A percentile compares a stretch with the other conserved stretches of the same genome.
phyloP scores from a whole-genome alignment of 2,797 vertebrate species.

The Gobio occitaniae region DNA sequence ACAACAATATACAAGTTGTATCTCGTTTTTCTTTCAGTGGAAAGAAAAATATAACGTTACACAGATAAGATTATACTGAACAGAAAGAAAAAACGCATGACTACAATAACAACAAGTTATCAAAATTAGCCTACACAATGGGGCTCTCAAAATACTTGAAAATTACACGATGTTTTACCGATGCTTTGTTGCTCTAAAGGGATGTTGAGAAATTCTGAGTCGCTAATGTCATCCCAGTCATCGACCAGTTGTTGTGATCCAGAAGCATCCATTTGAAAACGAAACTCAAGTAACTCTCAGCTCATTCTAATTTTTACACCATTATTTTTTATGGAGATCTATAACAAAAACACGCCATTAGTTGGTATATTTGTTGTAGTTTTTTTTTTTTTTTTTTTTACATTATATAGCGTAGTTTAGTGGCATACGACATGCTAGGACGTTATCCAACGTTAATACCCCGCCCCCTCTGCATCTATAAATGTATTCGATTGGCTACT shows the following conservation, averaged over 20 bases:
- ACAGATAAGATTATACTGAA: neutral
- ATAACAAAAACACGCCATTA: neutral
- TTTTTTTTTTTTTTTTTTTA: neutral
- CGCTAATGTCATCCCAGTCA: constrained; percentile 58
- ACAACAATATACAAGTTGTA: neutral
- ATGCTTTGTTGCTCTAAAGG: constrained; percentile 35
- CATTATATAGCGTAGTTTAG: neutral
- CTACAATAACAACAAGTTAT: neutral
- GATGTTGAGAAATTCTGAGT: constrained; percentile 60
- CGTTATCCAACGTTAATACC: too few relatives aligned
- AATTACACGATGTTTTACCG: constrained; percentile 21
- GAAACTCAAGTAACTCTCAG: neutral
- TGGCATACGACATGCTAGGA: neutral
- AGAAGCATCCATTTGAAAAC: constrained; percentile 20
- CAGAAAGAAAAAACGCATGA: neutral
- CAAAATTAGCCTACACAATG: neutral
- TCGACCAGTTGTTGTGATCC: constrained; percentile 27
- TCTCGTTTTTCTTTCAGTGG: neutral
- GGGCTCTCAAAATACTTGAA: neutral
- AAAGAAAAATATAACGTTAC: neutral
- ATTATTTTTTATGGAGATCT: neutral
- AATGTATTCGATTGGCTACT: neutral
- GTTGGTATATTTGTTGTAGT: neutral
- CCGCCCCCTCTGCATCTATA: neutral
- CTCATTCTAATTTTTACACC: neutral